Base-by-base conservation (phyloP, 2,888 invertebrate species). In the Spialia ferax region DNA sequence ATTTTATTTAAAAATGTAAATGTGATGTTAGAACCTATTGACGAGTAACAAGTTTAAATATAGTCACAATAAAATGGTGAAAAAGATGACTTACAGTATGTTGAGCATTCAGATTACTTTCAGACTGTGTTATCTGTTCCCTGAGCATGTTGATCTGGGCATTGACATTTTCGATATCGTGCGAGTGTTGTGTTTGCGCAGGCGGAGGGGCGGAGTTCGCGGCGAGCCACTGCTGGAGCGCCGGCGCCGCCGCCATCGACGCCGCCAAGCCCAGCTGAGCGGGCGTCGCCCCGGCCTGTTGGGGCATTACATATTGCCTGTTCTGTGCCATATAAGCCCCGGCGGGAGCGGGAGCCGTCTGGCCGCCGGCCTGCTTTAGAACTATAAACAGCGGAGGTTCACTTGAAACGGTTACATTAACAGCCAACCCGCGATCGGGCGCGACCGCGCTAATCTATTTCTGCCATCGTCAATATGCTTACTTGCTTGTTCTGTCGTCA, bases 121-220 rank as follows among this genome's bases (percentile, higher is more conserved):
- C 99, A 81, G 99, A 99, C 88, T 99, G 99, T 77, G 96, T 96
- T 73, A 99, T 98, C 94, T 99, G 98, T 83, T 98, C 98, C 84
- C 97, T 96, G 73, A 98, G 93, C 74, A 96, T 95, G 82, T 95
- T 96, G 87, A 98, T 97, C 89, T 98, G 98, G 74, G 96, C 95
- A 80, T 95, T 94, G 80, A 97, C 85, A 80, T 94, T 82, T 95
- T 96, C 85, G 94, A 94, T 74, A 81, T 89, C 85, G 74, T 82
- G 81, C 71, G 85, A 82, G 76, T 81, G 83, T 70, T 81, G 75
- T 26, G 83, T 73, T 70, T 80, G 75, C 26, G 83, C 73, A 32
- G 76, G 74, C 32, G 76, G 74, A 29, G 78, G 87, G 71, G 85
- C 85, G 1, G 91, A 86, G 86, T 91, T 88, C 73, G 88, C 86